Evolutionary conservation across 1,140 invertebrate species (phyloP).

Genomic region (Augochlora pura): DNA sequence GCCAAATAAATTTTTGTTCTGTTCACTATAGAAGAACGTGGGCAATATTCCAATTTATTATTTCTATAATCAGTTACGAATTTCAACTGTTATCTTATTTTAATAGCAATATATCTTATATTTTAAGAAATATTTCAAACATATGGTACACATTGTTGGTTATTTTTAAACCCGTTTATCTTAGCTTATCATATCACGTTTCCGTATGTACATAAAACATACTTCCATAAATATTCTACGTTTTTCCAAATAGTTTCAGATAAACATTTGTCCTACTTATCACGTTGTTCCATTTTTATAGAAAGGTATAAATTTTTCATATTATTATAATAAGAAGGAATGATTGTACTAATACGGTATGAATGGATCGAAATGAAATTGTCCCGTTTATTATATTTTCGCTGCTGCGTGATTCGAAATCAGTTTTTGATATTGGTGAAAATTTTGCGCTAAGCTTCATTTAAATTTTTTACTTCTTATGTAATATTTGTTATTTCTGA

Average conservation of each 20-base stretch:
- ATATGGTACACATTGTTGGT: slow-evolving; percentile 44
- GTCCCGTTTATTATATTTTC: not conserved
- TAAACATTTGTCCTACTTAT: not conserved
- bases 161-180: slow-evolving; percentile 34
- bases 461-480: slow-evolving; percentile 9
- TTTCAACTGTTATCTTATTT: slow-evolving; percentile 71
- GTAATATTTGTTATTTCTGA: not conserved
- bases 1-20: slow-evolving; percentile 63
- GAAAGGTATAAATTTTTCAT: not conserved
- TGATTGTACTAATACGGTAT: not conserved
- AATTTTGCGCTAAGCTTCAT: not conserved
- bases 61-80: slow-evolving; percentile 74
- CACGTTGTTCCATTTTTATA: not conserved
- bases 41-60: slow-evolving; percentile 73
- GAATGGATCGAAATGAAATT: not conserved
- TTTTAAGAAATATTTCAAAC: slow-evolving; percentile 53
- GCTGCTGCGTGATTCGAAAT: not conserved
- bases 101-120: slow-evolving; percentile 75
- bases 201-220: slow-evolving; percentile 28
- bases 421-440: not conserved
- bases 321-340: not conserved
- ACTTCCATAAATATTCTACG: slow-evolving; percentile 24
- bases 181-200: slow-evolving; percentile 38
- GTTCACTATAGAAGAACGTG: slow-evolving; percentile 76
- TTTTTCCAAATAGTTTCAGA: not conserved